Percentiles rank a stretch among this genome's conserved stretches.
phyloP scores from a whole-genome alignment of 2,888 invertebrate species.

The Anoncus sp. region DNA sequence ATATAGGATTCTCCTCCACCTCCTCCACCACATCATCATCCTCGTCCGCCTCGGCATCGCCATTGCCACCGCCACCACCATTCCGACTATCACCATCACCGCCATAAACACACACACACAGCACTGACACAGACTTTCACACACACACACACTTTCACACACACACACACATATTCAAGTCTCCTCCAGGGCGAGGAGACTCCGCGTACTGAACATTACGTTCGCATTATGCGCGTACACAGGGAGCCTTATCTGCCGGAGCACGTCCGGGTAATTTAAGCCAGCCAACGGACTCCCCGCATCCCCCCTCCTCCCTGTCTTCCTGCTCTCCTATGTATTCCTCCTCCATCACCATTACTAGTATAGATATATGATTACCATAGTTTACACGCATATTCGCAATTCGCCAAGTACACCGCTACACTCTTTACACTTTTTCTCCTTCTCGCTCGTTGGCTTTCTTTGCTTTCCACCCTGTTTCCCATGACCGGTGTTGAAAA shows the following conservation, averaged over 20 bases:
- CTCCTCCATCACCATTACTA: conserved; percentile 56
- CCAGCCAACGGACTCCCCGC: conserved; percentile 60
- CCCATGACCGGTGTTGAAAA: conserved; percentile 24
- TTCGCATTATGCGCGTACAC: conserved; percentile 77
- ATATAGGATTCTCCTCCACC: conserved; percentile 54
- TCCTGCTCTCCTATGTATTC: conserved; percentile 23
- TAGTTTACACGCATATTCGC: conserved; percentile 57
- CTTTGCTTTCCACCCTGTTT: conserved; percentile 1
- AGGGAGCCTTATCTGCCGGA: conserved; percentile 76
- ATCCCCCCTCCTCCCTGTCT: conserved; percentile 11
- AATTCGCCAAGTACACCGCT: conserved; percentile 44
- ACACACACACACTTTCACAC: conserved; percentile 9
- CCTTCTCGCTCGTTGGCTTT: conserved; percentile 32
- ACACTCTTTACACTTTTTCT: conserved; percentile 28
- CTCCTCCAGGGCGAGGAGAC: conserved; percentile 64
- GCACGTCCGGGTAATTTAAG: conserved; percentile 73
- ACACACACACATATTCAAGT: conserved; percentile 24
- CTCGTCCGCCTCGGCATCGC: conserved; percentile 54
- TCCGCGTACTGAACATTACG: conserved; percentile 75
- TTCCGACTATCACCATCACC: conserved; percentile 33
- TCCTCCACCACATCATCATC: conserved; percentile 56
- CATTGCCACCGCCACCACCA: conserved; percentile 53
- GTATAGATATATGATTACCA: conserved; percentile 50
- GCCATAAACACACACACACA: conserved; percentile 13
- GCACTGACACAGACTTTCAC: conserved; percentile 7